Evolutionary conservation across 2,888 invertebrate genomes (phyloP), one percentile per base, ranked within the genome.

Genomic region (Pilophorus perplexus): DNA sequence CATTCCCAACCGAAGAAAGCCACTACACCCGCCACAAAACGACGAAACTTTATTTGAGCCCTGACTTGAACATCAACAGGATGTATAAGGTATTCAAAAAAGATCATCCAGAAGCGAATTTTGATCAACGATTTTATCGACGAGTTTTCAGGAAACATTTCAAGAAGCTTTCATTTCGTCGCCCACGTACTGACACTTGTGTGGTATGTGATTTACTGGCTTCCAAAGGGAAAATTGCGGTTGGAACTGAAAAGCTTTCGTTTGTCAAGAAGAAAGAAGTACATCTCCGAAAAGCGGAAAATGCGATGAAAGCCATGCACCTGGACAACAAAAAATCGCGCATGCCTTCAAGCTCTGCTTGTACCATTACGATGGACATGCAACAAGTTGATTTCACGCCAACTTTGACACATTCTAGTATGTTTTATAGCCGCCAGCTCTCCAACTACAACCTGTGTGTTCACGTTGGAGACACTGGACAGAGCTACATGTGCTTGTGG

Each of bases 341-440:
- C 12, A 14, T 14, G 3, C 48, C 48, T 14, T 5, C 48, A 48
- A 48, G 48, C 48, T 10, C 48, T 48, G 48, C 20, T 16, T 16
- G 12, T 3, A 48, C 48, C 3, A 48, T 48, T 4, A 16, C 8
- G 12, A 48, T 48, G 18, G 50, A 50, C 18, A 50, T 50, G 50
- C 72, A 75, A 68, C 73, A 74, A 69, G 74, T 74, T 23, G 65
- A 74, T 50, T 73, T 72, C 42, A 68, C 73, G 46, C 75, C 74
- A 14, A 74, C 72, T 44, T 70, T 75, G 57, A 74, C 73, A 6
- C 74, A 74, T 65, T 70, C 71, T 16, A 69, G 72, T 55, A 74
- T 74, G 70, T 75, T 74, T 64, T 74, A 75, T 69, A 55, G 67
- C n/a, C 70, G 74, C 25, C 73, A 74, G 66, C 68, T 73, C 18